Evolutionary conservation across 2,797 vertebrate species (phyloP).

Genomic region (Notolepis coatsorum): DNA sequence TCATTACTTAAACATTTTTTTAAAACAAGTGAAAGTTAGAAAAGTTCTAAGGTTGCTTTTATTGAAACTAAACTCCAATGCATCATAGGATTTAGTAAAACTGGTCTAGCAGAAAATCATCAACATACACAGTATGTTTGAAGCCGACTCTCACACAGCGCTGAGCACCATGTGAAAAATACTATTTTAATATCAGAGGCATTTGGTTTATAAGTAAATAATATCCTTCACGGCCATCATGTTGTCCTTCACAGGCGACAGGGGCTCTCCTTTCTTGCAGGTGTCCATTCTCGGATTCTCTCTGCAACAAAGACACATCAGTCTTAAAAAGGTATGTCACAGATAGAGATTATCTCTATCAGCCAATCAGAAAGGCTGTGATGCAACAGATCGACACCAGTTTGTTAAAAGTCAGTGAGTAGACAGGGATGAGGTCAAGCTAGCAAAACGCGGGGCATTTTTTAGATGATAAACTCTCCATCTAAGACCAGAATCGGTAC

Average conservation of each 20-base stretch:
- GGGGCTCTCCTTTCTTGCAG: slow-evolving; percentile 78
- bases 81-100: slow-evolving; percentile 21
- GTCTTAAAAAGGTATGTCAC: not conserved
- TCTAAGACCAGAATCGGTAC: no score
- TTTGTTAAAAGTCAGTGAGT: no score
- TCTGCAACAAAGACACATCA: slow-evolving; percentile 76
- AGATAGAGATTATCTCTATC: not conserved
- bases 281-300: slow-evolving; percentile 78
- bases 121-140: slow-evolving; percentile 71
- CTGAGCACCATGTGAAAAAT: not conserved
- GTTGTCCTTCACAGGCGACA: slow-evolving; percentile 88
- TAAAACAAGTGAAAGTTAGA: not conserved
- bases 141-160: slow-evolving; percentile 19
- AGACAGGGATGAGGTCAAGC: no score
- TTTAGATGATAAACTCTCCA: no score
- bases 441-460: no score
- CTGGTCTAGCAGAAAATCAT: slow-evolving; percentile 7
- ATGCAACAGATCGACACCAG: no score
- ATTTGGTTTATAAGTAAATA: slow-evolving; percentile 75
- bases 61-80: slow-evolving; percentile 43
- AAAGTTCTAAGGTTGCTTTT: slow-evolving; percentile 44
- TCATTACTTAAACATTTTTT: not conserved
- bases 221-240: slow-evolving; percentile 71
- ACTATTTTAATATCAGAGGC: slow-evolving; percentile 57
- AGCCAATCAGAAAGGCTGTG: not conserved